Evolutionary conservation across 1,140 invertebrate genomes (phyloP).

Genomic region (Diuraphis noxia): DNA sequence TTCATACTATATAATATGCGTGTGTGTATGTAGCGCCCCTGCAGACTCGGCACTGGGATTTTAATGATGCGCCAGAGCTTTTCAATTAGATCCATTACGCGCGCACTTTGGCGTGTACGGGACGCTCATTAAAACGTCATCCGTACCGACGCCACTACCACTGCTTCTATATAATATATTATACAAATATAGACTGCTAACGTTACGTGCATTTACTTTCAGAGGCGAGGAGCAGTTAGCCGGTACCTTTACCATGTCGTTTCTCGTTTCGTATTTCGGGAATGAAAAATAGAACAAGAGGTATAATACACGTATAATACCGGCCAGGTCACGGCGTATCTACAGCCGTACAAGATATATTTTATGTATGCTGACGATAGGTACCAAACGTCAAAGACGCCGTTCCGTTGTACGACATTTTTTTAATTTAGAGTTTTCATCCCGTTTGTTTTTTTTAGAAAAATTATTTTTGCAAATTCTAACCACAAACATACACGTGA

Average conservation of each 20-base stretch:
- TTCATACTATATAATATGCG: neutral
- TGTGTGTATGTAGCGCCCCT: neutral
- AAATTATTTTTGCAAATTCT: neutral
- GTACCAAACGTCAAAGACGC: neutral
- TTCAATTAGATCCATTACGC: slow-evolving; percentile 47
- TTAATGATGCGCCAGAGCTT: slow-evolving; percentile 23
- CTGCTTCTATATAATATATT: neutral
- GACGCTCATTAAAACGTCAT: slow-evolving; percentile 37
- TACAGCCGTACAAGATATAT: neutral
- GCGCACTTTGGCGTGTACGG: neutral
- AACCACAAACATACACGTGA: neutral
- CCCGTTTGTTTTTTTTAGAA: neutral
- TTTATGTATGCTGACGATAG: neutral
- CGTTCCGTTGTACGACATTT: neutral
- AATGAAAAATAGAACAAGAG: slow-evolving; percentile 9
- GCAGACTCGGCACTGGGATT: neutral
- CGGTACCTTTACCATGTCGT: neutral
- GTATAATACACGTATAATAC: neutral
- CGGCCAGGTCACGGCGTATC: neutral
- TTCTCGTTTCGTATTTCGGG: neutral
- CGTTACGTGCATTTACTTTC: neutral
- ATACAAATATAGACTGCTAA: slow-evolving; percentile 4
- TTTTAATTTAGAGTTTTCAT: neutral
- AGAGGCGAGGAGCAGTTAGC: neutral
- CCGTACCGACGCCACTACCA: neutral